Evolutionary conservation across 92 coral and sea anemone genomes (phyloP), one percentile per base, ranked within the genome.

Genomic region (Anthopleura xanthogrammica): DNA sequence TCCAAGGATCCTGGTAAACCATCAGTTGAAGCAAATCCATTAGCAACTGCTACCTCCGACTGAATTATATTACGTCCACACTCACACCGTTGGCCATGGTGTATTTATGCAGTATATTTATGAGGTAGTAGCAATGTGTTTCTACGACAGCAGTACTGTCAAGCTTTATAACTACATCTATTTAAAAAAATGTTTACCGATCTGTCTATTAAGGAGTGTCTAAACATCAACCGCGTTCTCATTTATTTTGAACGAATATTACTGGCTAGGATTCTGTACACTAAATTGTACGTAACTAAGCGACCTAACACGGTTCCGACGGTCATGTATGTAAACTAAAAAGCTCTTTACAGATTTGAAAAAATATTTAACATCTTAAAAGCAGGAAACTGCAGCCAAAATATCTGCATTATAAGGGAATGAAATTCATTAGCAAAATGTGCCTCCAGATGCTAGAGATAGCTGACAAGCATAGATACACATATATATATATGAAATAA

Each of bases 311-410:
- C 41, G 19, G 72, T 22, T 64, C 29, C 72, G 41, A 68, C 42
- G 12, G 17, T 29, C 58, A 54, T 3, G 41, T 68, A 68, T 29
- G 36, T 23, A 68, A 68, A 68, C 74, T 68, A 2, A 68, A 68
- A 36, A 68, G 16, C 41, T 68, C 74, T 68, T 68, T 23, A 62
- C 70, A 68, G 42, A 68, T 68, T 68, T 68, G 16, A n/a, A 23
- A 68, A 68, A 23, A 68, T 65, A 23, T 65, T 65, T n/a, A 24
- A 65, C 36, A 68, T 68, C 16, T 68, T 68, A 68, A 68, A 68
- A 68, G 74, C 74, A 68, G 74, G 74, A 68, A 23, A 68, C 5
- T 68, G 74, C 74, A 68, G 74, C 74, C 74, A 36, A 68, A 68
- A 68, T 68, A 23, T 36, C 74, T 23, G 74, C 74, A 68, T 68